A percentile compares a stretch with the other conserved stretches of the same genome.
These are phyloP conservation scores for Brachirus orientalis DNA, from an alignment of 2,113 vertebrate genomes.

Conservation along the genomic window DNA sequence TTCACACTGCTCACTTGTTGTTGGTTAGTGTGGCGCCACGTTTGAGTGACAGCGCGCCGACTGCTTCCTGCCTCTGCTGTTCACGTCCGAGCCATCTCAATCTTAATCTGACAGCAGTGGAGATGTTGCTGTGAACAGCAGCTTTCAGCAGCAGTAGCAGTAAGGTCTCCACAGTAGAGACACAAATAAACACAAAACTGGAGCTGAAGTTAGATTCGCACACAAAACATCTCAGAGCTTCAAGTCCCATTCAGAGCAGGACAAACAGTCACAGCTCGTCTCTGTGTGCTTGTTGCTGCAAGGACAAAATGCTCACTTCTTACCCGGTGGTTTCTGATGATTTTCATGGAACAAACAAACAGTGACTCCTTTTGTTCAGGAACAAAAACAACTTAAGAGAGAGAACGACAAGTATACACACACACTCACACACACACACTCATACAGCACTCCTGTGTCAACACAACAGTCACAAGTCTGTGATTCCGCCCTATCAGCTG, in stretches of 20 bases:
- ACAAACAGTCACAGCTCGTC: not conserved
- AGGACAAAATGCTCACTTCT: constrained; percentile 55
- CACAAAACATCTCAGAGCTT: constrained; percentile 13
- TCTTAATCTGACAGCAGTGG: not conserved
- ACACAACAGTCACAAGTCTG: constrained; percentile 59
- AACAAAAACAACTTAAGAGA: constrained; percentile 8
- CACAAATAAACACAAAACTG: not conserved
- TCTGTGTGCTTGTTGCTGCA: not conserved
- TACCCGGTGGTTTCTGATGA: constrained; percentile 25
- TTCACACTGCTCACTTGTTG: constrained; percentile 24
- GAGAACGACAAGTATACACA: constrained; percentile 9
- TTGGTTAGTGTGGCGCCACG: constrained; percentile 24
- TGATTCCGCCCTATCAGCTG: constrained; percentile 71
- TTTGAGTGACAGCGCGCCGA: constrained; percentile 48
- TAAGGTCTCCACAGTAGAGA: not conserved
- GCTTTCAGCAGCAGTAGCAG: not conserved
- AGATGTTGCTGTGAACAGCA: constrained; percentile 2
- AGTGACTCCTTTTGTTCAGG: constrained; percentile 30
- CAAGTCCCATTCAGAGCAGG: not conserved
- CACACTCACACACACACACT: not conserved
- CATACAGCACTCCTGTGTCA: constrained; percentile 44
- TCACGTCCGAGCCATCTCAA: not conserved
- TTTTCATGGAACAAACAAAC: constrained; percentile 31
- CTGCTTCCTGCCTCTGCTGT: constrained; percentile 52
- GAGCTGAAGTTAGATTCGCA: too few species aligned